These are phyloP conservation scores for Oscheius myriophilus DNA, from an alignment of 2,888 invertebrate species.

Conservation along the genomic window DNA sequence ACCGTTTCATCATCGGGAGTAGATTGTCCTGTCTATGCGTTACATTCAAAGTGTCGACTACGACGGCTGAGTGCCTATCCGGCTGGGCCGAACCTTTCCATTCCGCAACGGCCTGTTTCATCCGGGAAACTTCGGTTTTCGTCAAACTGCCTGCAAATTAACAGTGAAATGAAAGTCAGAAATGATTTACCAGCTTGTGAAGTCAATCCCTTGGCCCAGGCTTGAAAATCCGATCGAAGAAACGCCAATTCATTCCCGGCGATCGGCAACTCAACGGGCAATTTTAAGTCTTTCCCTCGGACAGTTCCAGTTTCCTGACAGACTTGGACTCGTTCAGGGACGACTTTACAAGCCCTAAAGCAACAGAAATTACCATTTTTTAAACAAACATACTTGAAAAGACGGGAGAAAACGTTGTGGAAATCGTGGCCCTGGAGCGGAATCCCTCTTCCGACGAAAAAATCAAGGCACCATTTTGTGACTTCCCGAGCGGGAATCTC, in stretches of 20 bases:
- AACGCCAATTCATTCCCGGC: neutral
- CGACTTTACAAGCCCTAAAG: too few species aligned
- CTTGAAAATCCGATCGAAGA: neutral
- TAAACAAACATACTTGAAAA: neutral
- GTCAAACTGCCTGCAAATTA: conserved; percentile 1
- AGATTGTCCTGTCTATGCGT: neutral
- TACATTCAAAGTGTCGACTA: conserved; percentile 16
- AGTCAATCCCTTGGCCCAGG: too few species aligned
- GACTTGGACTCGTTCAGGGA: too few species aligned
- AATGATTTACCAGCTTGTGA: neutral
- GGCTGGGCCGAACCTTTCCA: neutral
- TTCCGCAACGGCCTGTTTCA: neutral
- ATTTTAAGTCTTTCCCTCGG: neutral
- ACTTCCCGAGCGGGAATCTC: too few species aligned
- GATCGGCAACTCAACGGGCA: neutral
- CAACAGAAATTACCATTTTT: too few species aligned
- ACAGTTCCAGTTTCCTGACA: too few species aligned
- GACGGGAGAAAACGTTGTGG: neutral
- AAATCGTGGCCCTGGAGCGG: neutral
- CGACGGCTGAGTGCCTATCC: neutral
- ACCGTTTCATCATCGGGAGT: neutral
- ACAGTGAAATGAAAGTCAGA: neutral
- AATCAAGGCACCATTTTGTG: neutral
- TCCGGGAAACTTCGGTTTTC: neutral
- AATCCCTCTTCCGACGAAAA: neutral